Percentiles rank a stretch among this genome's conserved stretches.
These are phyloP conservation scores for Cyanoramphus novaezelandiae DNA, from an alignment of 2,113 vertebrate genomes.

Conservation along the genomic window DNA sequence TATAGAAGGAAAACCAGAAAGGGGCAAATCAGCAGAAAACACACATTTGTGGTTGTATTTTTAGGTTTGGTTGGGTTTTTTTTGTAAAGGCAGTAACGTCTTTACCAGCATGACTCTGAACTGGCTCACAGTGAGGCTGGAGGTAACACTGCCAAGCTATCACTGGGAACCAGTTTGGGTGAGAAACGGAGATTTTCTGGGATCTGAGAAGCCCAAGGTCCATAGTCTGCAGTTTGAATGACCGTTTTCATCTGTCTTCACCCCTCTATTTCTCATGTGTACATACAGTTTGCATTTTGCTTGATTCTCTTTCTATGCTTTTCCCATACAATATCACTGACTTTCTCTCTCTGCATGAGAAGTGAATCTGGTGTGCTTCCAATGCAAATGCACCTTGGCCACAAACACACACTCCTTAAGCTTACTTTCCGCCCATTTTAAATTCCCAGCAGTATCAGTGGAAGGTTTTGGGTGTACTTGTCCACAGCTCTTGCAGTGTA, in stretches of 20 bases:
- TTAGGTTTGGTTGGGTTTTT: not conserved
- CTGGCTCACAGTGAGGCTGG: not conserved
- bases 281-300: rapidly evolving
- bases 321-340: rapidly evolving
- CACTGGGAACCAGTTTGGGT: not conserved
- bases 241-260: not conserved
- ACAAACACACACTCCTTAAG: not conserved
- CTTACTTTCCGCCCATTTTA: not conserved
- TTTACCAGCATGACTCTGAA: not conserved
- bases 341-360: not conserved
- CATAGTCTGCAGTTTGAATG: not conserved
- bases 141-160: not conserved
- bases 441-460: not conserved
- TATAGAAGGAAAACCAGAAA: constrained; percentile 71
- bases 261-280: not conserved
- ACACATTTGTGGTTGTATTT: not conserved
- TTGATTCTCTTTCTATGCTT: not conserved
- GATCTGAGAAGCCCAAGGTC: constrained; percentile 45
- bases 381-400: not conserved
- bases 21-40: constrained; percentile 68
- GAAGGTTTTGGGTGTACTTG: not conserved
- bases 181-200: not conserved
- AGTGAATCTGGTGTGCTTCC: not conserved
- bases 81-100: constrained; percentile 45
- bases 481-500: not conserved